These are phyloP conservation scores for Cnemophilus loriae DNA, from an alignment of 2,113 vertebrate species.

Conservation along the genomic window DNA sequence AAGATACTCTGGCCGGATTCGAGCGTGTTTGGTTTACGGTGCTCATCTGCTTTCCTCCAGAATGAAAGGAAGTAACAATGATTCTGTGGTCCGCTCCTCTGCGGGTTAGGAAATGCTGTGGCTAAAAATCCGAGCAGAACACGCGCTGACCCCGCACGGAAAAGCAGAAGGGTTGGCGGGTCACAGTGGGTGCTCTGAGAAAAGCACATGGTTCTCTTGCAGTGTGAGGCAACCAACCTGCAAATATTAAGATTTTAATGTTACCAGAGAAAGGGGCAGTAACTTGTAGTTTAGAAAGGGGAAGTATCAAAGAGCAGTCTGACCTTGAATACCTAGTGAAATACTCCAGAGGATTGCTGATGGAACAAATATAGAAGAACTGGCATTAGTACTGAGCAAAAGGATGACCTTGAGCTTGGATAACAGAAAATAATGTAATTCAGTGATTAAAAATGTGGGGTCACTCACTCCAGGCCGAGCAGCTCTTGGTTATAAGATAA, in stretches of 20 bases:
- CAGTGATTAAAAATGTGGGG: background rate
- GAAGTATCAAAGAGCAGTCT: background rate
- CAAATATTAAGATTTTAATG: fast-evolving
- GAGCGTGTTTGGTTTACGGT: background rate
- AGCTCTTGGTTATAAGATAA: background rate
- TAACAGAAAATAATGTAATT: background rate
- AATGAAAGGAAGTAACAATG: background rate
- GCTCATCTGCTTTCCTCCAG: background rate
- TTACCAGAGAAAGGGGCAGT: background rate
- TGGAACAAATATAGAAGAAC: background rate
- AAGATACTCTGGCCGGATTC: background rate
- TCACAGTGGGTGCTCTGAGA: background rate
- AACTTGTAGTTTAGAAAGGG: background rate
- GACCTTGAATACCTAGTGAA: background rate
- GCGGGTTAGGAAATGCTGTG: background rate
- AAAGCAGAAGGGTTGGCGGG: background rate
- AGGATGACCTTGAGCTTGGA: constrained; percentile 14
- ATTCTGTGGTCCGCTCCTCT: background rate
- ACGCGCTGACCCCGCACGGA: fast-evolving
- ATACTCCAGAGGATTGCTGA: background rate
- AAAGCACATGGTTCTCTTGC: background rate
- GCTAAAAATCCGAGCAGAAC: background rate
- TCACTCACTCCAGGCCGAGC: background rate
- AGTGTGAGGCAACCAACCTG: background rate
- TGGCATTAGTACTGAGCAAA: background rate